Base-by-base conservation (phyloP, 64 coral and sea anemone genomes). In the Actinia equina region DNA sequence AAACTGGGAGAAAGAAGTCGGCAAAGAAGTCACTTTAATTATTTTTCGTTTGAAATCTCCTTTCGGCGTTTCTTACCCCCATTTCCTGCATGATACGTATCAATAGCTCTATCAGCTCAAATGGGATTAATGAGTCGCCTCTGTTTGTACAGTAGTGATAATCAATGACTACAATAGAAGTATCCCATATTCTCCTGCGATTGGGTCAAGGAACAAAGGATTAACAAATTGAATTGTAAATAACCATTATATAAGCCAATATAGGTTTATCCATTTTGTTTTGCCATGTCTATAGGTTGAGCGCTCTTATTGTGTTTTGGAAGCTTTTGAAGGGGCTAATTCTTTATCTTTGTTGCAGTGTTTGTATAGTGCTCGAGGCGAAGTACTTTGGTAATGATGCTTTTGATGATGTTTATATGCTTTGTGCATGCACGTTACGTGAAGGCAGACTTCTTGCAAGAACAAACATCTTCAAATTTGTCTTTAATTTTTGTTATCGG, bases 311-410 rank as follows among this genome's bases (percentile, higher is more conserved):
- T 74, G 12, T 41, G n/a, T 74, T 26, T 74, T 2, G 26, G 26
- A 37, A 30, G n/a, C 69, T 74, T 74, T 74, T 37, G 69, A 74
- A 41, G 10, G n/a, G 27, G 25, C 13, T 74, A 74, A 74, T 14
- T 30, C n/a, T 14, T 74, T 4, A 20, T 65, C 26, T 74, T 74
- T 74, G 69, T 42, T 37, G 25, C n/a, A 74, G 69, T 74, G 69
- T 74, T 74, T 74, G 69, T 41, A 4, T 30, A 74, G 3, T 41
- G 69, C 69, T 74, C 14, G 3, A 74, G 69, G 69, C 69, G 37
- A 74, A 74, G 26, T 74, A 74, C n/a, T 74, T 74, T 30, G 69
- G 69, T 74, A 41, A 42, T 41, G 69, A 74, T 30, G 69, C 69
- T 74, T 41, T 74, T 74, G 26, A 74, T 27, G 18, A 41, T 65